Evolutionary conservation across 2,113 vertebrate genomes (phyloP), one percentile per base, ranked within the genome.

Genomic region (Clupea harengus): DNA sequence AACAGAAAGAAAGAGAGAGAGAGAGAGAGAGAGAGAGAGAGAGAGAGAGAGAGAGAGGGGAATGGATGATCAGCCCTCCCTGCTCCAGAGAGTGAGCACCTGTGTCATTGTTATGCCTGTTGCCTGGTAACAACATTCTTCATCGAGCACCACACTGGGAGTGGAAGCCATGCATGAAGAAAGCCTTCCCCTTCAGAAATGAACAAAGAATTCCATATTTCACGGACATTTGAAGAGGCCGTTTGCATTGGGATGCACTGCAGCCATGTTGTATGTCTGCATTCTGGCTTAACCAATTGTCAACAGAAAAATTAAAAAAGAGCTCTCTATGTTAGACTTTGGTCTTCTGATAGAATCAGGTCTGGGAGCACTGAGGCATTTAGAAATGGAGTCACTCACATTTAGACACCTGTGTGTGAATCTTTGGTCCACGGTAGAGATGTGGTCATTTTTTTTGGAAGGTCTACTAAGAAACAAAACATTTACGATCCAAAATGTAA

Each of bases 21-120:
- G 32, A 32, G n/a, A 32, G 50, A 28, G 39, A 85, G 39, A 86
- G 6, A 72, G 64, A 72, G 25, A 32, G 39, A 45, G 46, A 85
- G 75, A 89, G 18, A 83, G 82, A 85, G 81, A 50, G 82, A 83
- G 60, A 83, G 72, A 82, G 47, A 22, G 46, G 50, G 72, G 75
- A 54, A 60, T 81, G 47, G 32, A 39, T 60, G n/a, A 2, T 81
- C 85, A 78, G 75, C 47, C 22, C 9, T 49, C 25, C 83, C 78
- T 45, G 57, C 82, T 32, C 60, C 47, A 84, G 64, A 82, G 80
- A 50, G 82, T 84, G 91, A 92, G 93, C 94, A 95, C 94, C 95
- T 96, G 94, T 95, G 92, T 95, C 94, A 95, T 95, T 95, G 95
- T 96, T 95, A 94, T 95, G 93, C 94, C 93, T 95, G 95, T 96